These are phyloP conservation scores for Chrysochloris asiatica DNA, from an alignment of 2,113 vertebrate species.

Conservation along the genomic window DNA sequence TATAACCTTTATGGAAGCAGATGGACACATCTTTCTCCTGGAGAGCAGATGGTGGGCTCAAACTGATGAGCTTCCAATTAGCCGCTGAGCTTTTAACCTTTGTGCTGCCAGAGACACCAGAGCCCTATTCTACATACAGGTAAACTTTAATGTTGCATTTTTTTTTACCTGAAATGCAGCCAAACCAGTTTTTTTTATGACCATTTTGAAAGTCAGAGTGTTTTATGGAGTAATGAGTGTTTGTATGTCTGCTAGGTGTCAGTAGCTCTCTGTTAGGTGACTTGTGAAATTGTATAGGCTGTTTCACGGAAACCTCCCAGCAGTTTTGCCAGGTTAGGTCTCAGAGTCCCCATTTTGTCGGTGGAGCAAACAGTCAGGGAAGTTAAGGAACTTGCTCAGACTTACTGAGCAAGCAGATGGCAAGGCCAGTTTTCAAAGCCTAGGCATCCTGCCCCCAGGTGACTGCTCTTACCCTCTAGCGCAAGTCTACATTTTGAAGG, in stretches of 20 bases:
- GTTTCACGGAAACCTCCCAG: not conserved
- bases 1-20: not conserved
- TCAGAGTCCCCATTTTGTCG: not conserved
- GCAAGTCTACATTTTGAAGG: not conserved
- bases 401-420: not conserved
- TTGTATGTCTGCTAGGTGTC: not conserved
- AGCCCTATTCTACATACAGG: not conserved
- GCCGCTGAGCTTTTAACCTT: too few species aligned
- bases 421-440: not conserved
- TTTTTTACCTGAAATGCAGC: not conserved
- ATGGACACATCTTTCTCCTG: too few species aligned
- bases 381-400: not conserved
- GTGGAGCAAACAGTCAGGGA: not conserved
- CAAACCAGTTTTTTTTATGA: conserved; percentile 8
- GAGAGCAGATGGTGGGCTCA: not conserved
- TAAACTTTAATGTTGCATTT: not conserved
- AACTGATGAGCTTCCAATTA: not conserved
- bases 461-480: not conserved
- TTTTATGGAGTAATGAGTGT: conserved; percentile 11
- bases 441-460: not conserved
- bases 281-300: not conserved
- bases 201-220: conserved; percentile 5
- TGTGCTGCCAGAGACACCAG: not conserved
- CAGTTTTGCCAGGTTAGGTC: not conserved
- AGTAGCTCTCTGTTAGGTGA: not conserved